phyloP scores from a whole-genome alignment of 2,797 vertebrate species.

The Hemitrygon akajei region DNA sequence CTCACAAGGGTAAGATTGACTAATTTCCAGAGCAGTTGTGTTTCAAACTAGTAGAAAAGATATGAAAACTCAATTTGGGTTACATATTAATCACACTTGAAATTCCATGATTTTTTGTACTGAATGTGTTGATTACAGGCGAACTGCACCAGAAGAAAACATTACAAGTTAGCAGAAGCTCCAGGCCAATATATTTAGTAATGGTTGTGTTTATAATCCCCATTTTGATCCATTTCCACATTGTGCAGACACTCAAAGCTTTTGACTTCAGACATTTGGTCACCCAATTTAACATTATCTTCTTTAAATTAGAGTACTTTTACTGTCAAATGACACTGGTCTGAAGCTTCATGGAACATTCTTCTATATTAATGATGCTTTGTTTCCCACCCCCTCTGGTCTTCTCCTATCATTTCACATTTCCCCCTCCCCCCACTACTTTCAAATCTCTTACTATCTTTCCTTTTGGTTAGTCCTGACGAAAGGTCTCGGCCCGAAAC shows the following conservation, averaged over 20 bases:
- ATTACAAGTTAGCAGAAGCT: not conserved
- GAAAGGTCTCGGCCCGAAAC: no score
- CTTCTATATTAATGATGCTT: not conserved
- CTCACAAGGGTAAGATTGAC: not conserved
- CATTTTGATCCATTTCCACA: not conserved
- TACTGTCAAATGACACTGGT: not conserved
- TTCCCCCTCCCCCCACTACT: no score
- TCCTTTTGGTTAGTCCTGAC: no score
- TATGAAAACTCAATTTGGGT: not conserved
- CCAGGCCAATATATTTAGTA: not conserved
- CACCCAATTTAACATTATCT: not conserved
- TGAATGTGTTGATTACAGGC: not conserved
- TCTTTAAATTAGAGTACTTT: not conserved
- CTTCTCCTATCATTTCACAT: no score
- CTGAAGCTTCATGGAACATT: not conserved
- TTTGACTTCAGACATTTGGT: not conserved
- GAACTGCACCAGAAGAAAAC: not conserved
- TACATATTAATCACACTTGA: not conserved
- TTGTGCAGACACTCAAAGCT: not conserved
- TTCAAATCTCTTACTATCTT: no score
- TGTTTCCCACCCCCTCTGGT: no score
- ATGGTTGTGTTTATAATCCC: not conserved
- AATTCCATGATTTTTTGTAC: not conserved
- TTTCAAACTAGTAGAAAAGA: not conserved
- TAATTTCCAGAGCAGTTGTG: not conserved